Conservation (phyloP, 2,113 vertebrate genomes). For the Chaetops frenatus region DNA sequence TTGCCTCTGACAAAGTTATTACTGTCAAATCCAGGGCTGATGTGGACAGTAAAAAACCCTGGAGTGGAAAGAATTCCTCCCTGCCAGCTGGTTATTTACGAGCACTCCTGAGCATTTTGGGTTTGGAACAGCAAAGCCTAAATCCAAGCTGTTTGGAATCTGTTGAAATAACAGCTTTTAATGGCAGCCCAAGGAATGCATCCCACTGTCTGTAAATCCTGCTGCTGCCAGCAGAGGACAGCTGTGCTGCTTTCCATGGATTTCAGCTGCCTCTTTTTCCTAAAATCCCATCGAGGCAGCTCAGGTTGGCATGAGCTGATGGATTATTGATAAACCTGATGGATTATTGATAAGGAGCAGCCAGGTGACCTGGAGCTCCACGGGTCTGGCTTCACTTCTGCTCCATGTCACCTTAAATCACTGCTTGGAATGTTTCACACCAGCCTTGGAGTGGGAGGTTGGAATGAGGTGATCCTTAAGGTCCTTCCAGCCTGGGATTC, state of each 20-base stretch:
- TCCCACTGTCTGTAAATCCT: background rate
- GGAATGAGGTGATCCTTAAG: background rate
- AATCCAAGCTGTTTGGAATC: background rate
- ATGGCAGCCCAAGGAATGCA: background rate
- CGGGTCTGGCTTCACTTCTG: background rate
- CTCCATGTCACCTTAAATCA: background rate
- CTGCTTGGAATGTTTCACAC: background rate
- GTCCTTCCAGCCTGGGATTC: background rate
- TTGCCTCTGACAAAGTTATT: background rate
- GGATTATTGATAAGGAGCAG: background rate
- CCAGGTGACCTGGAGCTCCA: background rate
- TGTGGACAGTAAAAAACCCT: background rate
- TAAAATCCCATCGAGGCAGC: background rate
- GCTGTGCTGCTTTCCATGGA: background rate
- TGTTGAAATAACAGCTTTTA: background rate
- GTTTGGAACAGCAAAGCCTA: background rate
- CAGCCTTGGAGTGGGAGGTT: background rate
- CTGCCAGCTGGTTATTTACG: background rate
- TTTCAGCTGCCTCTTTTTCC: background rate
- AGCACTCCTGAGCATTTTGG: background rate
- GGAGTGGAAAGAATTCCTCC: conserved; percentile 4
- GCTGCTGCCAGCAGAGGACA: conserved; percentile 19
- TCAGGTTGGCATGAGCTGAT: background rate
- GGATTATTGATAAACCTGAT: background rate
- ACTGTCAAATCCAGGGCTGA: background rate